These are phyloP conservation scores for Epizoanthus ramosus DNA, from an alignment of 92 coral and sea anemone genomes.

Conservation along the genomic window DNA sequence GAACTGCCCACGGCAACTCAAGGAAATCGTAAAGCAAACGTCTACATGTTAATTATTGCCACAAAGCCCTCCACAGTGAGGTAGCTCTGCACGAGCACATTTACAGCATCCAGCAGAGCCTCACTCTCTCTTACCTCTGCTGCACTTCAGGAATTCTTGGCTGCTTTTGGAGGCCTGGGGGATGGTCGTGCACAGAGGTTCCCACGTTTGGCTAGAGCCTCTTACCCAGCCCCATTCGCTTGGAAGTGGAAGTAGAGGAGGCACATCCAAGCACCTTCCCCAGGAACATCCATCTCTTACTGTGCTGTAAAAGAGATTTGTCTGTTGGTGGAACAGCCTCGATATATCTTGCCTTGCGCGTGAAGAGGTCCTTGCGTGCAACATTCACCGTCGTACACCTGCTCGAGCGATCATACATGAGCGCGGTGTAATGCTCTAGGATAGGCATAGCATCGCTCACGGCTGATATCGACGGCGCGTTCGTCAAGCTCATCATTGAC, in stretches of 20 bases:
- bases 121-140: too few relatives aligned
- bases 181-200: too few relatives aligned
- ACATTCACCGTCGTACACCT: conserved; percentile 45
- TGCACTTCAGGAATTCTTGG: too few relatives aligned
- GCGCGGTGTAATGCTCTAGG: conserved; percentile 53
- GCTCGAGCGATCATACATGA: conserved; percentile 55
- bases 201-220: conserved; percentile 9
- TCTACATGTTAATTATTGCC: too few relatives aligned
- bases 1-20: too few relatives aligned
- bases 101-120: too few relatives aligned
- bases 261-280: conserved; percentile 45
- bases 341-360: too few relatives aligned
- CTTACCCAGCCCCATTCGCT: conserved; percentile 57
- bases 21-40: too few relatives aligned
- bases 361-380: too few relatives aligned
- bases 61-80: too few relatives aligned
- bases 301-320: conserved; percentile 41
- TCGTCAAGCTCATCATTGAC: not conserved
- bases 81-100: too few relatives aligned
- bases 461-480: conserved; percentile 12
- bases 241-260: conserved; percentile 48
- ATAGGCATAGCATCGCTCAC: conserved; percentile 23
- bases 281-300: conserved; percentile 16
- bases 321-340: too few relatives aligned
- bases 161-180: not conserved